phyloP scores from a whole-genome alignment of 2,888 invertebrate species.

The Allygus modestus region DNA sequence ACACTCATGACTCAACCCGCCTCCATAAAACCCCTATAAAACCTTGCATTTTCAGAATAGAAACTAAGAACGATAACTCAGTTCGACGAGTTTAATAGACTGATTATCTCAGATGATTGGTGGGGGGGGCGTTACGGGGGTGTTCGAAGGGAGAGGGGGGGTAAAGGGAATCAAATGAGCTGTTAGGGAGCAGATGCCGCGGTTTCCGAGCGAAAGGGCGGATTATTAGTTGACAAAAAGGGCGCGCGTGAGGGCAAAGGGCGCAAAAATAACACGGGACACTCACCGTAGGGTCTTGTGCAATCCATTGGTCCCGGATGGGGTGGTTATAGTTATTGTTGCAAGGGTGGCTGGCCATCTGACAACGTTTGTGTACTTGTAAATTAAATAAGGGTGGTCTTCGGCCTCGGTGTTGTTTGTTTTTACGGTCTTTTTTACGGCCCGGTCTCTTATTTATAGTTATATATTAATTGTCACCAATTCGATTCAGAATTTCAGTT shows the following conservation, averaged over 20 bases:
- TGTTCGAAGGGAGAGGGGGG: neutral
- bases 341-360: slow-evolving; percentile 18
- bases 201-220: slow-evolving; percentile 48
- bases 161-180: slow-evolving; percentile 45
- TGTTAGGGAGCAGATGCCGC: slow-evolving; percentile 47
- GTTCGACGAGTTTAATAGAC: slow-evolving; percentile 17
- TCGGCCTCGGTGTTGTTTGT: neutral
- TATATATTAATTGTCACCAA: neutral
- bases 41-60: neutral
- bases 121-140: neutral
- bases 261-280: slow-evolving; percentile 35
- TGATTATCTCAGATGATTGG: neutral
- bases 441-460: neutral
- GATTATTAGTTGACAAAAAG: slow-evolving; percentile 24
- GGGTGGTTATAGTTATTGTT: slow-evolving; percentile 7
- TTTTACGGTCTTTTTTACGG: slow-evolving; percentile 6
- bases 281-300: neutral
- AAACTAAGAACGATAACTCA: neutral
- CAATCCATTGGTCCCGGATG: slow-evolving; percentile 21
- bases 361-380: slow-evolving; percentile 26
- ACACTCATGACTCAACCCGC: no score
- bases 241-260: slow-evolving; percentile 20
- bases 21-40: no score
- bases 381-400: slow-evolving; percentile 34
- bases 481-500: neutral